A percentile compares a stretch with the other conserved stretches of the same genome.
These are phyloP conservation scores for Autographa pulchrina DNA, from an alignment of 2,888 invertebrate genomes.

Conservation along the genomic window DNA sequence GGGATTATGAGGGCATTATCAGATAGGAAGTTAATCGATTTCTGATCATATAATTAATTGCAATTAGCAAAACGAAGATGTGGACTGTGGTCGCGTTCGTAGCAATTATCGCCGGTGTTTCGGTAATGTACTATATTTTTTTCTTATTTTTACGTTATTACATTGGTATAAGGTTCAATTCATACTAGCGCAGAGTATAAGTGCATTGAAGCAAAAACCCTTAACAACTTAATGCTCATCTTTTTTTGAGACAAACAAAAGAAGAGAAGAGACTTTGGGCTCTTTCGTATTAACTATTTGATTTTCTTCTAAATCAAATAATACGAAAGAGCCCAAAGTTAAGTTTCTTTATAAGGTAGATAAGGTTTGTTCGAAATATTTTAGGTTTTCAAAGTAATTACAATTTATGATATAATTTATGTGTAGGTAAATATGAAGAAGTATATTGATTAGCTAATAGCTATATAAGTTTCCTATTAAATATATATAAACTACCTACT, in stretches of 20 bases:
- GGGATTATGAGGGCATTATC: neutral
- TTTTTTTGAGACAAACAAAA: no score
- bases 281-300: no score
- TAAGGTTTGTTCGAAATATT: neutral
- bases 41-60: neutral
- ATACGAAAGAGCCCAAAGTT: no score
- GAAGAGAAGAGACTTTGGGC: no score
- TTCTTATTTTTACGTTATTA: neutral
- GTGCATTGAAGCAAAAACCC: no score
- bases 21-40: neutral
- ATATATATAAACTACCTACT: no score
- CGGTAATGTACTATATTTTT: slow-evolving; percentile 57
- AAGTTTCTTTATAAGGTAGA: neutral
- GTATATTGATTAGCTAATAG: no score
- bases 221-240: no score
- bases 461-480: no score
- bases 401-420: neutral
- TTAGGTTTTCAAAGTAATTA: neutral
- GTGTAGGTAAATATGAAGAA: neutral
- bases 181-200: no score
- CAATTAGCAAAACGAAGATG: slow-evolving; percentile 24
- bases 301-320: no score
- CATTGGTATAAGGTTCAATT: no score
- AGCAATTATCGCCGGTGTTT: slow-evolving; percentile 56
- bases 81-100: slow-evolving; percentile 65